Conservation (phyloP, 2,888 invertebrate species). For the Atrina japonica region DNA sequence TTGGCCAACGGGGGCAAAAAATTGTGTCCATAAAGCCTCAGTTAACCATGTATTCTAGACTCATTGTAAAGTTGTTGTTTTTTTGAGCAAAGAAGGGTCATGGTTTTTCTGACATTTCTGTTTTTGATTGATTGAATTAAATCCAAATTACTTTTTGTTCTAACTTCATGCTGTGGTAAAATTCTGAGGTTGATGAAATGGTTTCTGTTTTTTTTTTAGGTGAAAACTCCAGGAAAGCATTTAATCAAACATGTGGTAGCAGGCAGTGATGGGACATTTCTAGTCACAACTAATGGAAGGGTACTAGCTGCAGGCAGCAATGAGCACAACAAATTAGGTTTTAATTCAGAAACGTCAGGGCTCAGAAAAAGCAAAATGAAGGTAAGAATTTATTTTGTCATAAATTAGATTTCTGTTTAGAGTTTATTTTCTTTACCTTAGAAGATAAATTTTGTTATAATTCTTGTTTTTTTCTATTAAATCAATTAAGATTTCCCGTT, state of each 20-base stretch:
- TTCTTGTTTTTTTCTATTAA: no score
- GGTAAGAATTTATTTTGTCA: constrained; percentile 55
- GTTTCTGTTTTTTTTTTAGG: constrained; percentile 56
- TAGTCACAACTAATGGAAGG: constrained; percentile 75
- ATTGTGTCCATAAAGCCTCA: no score
- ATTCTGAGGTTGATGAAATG: background rate
- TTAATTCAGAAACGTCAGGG: constrained; percentile 77
- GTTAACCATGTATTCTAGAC: no score
- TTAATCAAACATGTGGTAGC: constrained; percentile 73
- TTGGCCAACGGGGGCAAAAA: no score
- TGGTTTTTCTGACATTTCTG: no score
- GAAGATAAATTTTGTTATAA: no score
- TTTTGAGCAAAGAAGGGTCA: no score
- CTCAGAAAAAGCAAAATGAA: constrained; percentile 70
- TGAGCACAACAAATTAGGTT: constrained; percentile 79
- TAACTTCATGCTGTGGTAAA: no score
- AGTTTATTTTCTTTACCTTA: no score
- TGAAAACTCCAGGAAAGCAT: constrained; percentile 71
- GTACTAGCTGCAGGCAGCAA: constrained; percentile 80
- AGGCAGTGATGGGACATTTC: constrained; percentile 75
- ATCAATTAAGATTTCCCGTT: background rate
- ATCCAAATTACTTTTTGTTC: no score
- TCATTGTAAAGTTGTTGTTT: no score
- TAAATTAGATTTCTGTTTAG: background rate
- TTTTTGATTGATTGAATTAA: no score